These are phyloP conservation scores for Mya arenaria DNA, from an alignment of 1,140 invertebrate species.

Conservation along the genomic window DNA sequence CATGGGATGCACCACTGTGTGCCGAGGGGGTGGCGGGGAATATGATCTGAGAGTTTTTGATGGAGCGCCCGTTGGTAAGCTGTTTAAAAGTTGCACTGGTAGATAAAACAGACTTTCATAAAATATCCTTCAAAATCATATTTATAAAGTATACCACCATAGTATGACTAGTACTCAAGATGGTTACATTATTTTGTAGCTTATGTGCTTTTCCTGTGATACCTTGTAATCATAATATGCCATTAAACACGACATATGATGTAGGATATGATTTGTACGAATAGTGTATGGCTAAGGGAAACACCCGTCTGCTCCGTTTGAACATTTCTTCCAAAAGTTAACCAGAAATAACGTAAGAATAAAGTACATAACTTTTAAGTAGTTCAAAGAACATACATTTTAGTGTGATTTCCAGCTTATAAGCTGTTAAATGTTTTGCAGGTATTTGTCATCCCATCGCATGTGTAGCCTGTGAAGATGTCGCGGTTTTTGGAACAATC, in stretches of 20 bases:
- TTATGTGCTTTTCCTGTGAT: no score
- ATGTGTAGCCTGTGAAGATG: conserved; percentile 38
- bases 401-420: background rate
- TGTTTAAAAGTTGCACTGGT: background rate
- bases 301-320: no score
- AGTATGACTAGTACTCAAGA: background rate
- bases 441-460: conserved; percentile 38
- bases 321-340: no score
- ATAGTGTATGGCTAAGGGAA: no score
- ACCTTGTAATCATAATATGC: no score
- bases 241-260: no score
- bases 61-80: conserved; percentile 45
- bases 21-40: conserved; percentile 35
- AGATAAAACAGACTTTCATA: background rate
- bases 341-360: no score
- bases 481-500: conserved; percentile 9
- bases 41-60: conserved; percentile 60
- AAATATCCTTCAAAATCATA: background rate
- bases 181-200: background rate
- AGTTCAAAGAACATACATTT: no score
- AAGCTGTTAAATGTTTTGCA: background rate
- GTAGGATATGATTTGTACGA: no score
- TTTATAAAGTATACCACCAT: background rate
- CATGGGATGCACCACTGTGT: conserved; percentile 38
- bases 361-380: no score